Evolutionary conservation across 2,113 vertebrate species (phyloP).

Genomic region (Gadus macrocephalus): DNA sequence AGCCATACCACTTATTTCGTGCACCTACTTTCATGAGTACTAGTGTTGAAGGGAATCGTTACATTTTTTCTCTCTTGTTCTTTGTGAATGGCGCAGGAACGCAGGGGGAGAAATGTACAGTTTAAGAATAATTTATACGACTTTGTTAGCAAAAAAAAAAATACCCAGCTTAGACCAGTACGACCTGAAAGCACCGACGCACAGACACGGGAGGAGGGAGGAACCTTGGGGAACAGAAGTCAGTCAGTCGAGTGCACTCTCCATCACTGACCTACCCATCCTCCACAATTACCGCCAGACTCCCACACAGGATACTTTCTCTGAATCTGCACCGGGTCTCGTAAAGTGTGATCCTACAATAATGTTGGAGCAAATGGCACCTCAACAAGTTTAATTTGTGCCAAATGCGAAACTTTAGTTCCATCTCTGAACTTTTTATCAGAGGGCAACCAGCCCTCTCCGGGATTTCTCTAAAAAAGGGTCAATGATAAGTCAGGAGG

Average conservation of each 20-base stretch:
- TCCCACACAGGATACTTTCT: conserved; percentile 17
- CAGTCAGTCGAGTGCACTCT: conserved; percentile 42
- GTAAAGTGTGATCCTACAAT: conserved; percentile 11
- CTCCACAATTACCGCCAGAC: conserved; percentile 9
- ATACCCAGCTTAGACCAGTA: no score
- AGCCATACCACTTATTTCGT: neutral
- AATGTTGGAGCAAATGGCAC: neutral
- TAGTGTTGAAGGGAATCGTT: no score
- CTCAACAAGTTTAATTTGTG: conserved; percentile 10
- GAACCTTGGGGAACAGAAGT: no score
- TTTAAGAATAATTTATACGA: no score
- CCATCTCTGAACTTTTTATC: conserved; percentile 22
- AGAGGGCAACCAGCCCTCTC: conserved; percentile 22
- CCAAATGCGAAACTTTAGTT: conserved; percentile 42
- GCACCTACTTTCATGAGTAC: no score
- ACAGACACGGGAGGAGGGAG: no score
- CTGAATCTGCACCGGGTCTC: conserved; percentile 39
- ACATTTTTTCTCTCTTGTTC: no score
- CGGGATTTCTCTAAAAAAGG: conserved; percentile 25
- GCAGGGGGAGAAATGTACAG: no score
- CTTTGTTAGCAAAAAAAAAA: no score
- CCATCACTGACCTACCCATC: conserved; percentile 36
- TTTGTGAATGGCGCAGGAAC: no score
- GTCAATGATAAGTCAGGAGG: conserved; percentile 22
- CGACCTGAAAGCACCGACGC: no score